Base-by-base conservation (phyloP, 2,797 vertebrate genomes). In the Neoniphon sammara region DNA sequence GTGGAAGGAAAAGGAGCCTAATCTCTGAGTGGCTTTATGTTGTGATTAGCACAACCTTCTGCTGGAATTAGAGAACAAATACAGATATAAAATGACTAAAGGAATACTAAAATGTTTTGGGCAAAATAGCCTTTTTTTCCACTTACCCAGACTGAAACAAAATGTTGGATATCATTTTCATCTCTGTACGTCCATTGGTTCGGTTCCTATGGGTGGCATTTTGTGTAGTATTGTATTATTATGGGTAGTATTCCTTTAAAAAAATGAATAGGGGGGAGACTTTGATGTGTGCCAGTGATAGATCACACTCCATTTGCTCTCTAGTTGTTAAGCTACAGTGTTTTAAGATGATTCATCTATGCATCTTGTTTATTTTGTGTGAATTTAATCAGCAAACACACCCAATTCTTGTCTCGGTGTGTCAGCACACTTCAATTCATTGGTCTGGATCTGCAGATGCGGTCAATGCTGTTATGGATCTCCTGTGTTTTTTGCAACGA, bases 401-500 rank as follows among this genome's bases (percentile, higher is more conserved):
- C 71, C 59, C 59, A 58, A 42, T 66, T 23, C 39, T 49, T 30
- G 52, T 77, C 76, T 73, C 77, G 71, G 82, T 56, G n/a, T 82
- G 77, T 69, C 78, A 70, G 64, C 63, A 76, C 31, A 30, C 60
- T 86, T 81, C 73, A 80, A 67, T 86, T 82, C 76, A 56, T 70
- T 68, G n/a, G 66, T 63, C 64, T 61, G 21, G 73, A 78, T 80
- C 80, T 80, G 75, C 81, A 88, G 76, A 86, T 77, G 71, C 60
- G 2, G 74, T 70, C 74, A 73, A 27, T 72, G 78, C 82, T 82
- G 69, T 80, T 72, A 72, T 77, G 52, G 79, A 80, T 85, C 66
- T 81, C 20, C 34, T 66, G 39, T 54, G 70, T 58, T 73, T 81
- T 71, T 68, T 81, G 12, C 1, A 66, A 53, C 47, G 58, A 89